Evolutionary conservation across 2,888 invertebrate species (phyloP).

Genomic region (Chesias legatella): DNA sequence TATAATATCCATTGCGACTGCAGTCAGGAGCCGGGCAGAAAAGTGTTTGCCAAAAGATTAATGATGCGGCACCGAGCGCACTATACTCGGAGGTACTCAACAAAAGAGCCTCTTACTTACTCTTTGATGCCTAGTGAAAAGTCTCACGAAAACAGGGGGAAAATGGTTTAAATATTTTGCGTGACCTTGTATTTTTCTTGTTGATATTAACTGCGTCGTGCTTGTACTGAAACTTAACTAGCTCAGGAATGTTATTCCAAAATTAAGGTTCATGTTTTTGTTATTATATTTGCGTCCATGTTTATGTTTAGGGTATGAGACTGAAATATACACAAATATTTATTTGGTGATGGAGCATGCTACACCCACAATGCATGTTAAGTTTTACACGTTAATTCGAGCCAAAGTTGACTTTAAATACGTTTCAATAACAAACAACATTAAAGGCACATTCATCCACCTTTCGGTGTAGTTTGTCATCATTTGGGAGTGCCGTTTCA

Average conservation of each 20-base stretch:
- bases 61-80: slow-evolving; percentile 65
- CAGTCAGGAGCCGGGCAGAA: slow-evolving; percentile 31
- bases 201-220: slow-evolving; percentile 5
- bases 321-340: too few species aligned
- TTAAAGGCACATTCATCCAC: slow-evolving; percentile 48
- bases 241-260: too few species aligned
- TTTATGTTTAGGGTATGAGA: too few species aligned
- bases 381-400: slow-evolving; percentile 27
- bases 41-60: slow-evolving; percentile 70
- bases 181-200: slow-evolving; percentile 11
- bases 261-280: too few species aligned
- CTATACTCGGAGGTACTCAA: slow-evolving; percentile 58
- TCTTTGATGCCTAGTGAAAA: slow-evolving; percentile 60
- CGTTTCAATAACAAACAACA: slow-evolving; percentile 38
- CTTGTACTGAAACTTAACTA: too few species aligned
- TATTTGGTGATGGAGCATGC: too few species aligned
- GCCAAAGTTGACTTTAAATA: slow-evolving; percentile 62
- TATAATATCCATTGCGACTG: slow-evolving; percentile 24
- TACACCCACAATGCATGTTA: not conserved
- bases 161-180: slow-evolving; percentile 24
- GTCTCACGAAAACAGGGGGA: slow-evolving; percentile 45
- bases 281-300: too few species aligned
- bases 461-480: slow-evolving; percentile 58
- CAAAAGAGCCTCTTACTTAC: slow-evolving; percentile 73
- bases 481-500: slow-evolving; percentile 58